These are phyloP conservation scores for Valencia hispanica DNA, from an alignment of 2,797 vertebrate genomes.

Conservation along the genomic window DNA sequence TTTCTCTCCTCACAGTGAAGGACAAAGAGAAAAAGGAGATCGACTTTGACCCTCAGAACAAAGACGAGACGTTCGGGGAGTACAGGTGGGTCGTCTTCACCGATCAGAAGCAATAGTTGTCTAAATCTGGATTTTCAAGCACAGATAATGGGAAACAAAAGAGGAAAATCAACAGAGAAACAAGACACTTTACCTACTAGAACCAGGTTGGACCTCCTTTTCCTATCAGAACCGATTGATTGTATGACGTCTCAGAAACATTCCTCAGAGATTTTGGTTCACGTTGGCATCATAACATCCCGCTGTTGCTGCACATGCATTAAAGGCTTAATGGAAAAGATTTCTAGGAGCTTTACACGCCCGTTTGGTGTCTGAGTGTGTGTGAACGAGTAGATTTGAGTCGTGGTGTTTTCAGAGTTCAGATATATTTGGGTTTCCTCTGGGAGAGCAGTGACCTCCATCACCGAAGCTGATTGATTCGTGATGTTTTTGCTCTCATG, in stretches of 20 bases:
- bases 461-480: background rate
- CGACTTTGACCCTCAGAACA: constrained; percentile 92
- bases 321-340: background rate
- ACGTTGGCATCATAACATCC: background rate
- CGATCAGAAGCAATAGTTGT: background rate
- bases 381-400: too few relatives aligned
- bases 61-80: constrained; percentile 92
- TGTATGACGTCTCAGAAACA: background rate
- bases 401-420: too few relatives aligned
- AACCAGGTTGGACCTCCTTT: too few relatives aligned
- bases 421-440: too few relatives aligned
- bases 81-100: constrained; percentile 86
- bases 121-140: too few relatives aligned
- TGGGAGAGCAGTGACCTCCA: background rate
- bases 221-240: background rate
- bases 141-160: too few relatives aligned
- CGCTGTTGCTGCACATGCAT: background rate
- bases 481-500: constrained; percentile 12
- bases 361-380: too few relatives aligned
- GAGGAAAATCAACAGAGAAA: too few relatives aligned
- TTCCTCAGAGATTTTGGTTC: background rate
- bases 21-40: constrained; percentile 92
- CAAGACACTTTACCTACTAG: too few relatives aligned
- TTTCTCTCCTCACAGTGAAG: constrained; percentile 82
- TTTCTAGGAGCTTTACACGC: background rate